Percentiles rank a stretch among this genome's conserved stretches.
These are phyloP conservation scores for Ispidina picta DNA, from an alignment of 2,797 vertebrate species.

Conservation along the genomic window DNA sequence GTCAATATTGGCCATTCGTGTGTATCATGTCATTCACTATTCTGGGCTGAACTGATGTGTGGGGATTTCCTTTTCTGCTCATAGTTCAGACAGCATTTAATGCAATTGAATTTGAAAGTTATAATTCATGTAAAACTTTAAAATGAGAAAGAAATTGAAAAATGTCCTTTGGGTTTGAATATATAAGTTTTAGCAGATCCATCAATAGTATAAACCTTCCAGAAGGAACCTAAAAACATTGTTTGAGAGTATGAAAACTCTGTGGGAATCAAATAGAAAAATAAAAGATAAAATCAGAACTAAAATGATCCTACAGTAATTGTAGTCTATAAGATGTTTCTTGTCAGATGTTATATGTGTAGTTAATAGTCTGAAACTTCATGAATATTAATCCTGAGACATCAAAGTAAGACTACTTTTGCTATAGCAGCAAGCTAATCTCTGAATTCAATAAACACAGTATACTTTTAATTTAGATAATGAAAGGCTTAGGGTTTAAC, in stretches of 20 bases:
- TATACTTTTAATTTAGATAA: conserved; percentile 63
- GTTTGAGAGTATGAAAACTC: not conserved
- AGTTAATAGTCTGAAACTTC: conserved; percentile 43
- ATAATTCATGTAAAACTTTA: not conserved
- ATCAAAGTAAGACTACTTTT: conserved; percentile 7
- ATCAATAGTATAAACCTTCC: not conserved
- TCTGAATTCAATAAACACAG: conserved; percentile 20
- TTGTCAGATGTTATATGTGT: conserved; percentile 7
- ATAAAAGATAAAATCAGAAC: conserved; percentile 15
- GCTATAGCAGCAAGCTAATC: conserved; percentile 3
- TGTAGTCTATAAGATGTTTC: not conserved
- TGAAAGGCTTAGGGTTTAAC: conserved; percentile 31
- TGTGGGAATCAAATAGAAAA: not conserved
- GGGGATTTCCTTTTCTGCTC: not conserved
- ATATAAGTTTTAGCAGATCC: not conserved
- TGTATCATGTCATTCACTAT: rapidly evolving
- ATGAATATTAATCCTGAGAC: conserved; percentile 48
- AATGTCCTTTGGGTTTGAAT: not conserved
- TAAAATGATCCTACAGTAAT: not conserved
- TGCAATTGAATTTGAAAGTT: not conserved
- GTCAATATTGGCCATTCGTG: rapidly evolving
- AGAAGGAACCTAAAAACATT: not conserved
- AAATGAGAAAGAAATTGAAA: not conserved
- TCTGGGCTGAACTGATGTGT: not conserved
- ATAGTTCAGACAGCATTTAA: not conserved